Evolutionary conservation across 1,140 invertebrate species (phyloP).

Genomic region (Magallana gigas): DNA sequence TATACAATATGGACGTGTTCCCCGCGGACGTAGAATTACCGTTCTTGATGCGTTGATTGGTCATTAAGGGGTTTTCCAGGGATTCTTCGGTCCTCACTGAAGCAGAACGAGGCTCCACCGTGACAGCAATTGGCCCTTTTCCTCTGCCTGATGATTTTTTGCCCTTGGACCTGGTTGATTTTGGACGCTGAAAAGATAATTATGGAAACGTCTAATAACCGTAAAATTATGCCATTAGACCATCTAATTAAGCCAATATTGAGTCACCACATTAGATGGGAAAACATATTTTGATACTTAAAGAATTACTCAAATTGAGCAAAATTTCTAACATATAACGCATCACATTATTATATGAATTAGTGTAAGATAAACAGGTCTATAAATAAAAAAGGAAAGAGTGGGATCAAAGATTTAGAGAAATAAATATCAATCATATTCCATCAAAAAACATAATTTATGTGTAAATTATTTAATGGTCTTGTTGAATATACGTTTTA

Average conservation of each 20-base stretch:
- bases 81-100: not conserved
- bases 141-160: conserved; percentile 12
- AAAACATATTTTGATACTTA: no score
- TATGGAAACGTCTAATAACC: not conserved
- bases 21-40: not conserved
- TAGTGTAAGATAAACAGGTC: no score
- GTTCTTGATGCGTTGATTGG: conserved; percentile 18
- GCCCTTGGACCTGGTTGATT: conserved; percentile 14
- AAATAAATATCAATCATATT: no score
- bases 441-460: no score
- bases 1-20: not conserved
- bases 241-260: not conserved
- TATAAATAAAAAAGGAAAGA: no score
- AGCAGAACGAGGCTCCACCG: not conserved
- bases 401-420: no score
- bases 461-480: no score
- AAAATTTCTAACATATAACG: no score
- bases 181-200: conserved; percentile 28
- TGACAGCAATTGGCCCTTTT: conserved; percentile 5
- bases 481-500: no score
- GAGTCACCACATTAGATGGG: not conserved
- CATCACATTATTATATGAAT: no score
- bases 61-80: not conserved
- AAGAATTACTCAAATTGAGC: no score
- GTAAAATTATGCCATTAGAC: not conserved